phyloP scores from a whole-genome alignment of 2,888 invertebrate genomes.

The Cremastinae sp. region DNA sequence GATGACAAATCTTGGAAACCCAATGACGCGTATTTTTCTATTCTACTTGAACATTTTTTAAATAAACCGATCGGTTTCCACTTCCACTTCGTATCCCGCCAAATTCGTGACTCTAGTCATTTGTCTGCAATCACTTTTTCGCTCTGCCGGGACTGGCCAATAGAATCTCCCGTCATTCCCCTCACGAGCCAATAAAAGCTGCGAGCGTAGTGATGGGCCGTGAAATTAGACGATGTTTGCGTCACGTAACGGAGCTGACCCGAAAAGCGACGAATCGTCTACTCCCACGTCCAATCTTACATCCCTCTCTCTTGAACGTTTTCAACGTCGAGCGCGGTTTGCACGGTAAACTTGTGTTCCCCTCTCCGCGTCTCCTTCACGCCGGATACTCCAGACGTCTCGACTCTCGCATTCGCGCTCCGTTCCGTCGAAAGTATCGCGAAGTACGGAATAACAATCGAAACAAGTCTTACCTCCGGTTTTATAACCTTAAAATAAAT shows the following conservation, averaged over 20 bases:
- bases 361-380: background rate
- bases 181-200: background rate
- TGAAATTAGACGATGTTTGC: background rate
- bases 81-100: background rate
- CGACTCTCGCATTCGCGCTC: slow-evolving; percentile 52
- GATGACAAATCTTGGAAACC: no score
- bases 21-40: background rate
- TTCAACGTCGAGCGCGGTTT: slow-evolving; percentile 32
- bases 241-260: slow-evolving; percentile 15
- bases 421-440: slow-evolving; percentile 37
- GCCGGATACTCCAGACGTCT: slow-evolving; percentile 36
- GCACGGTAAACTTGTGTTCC: slow-evolving; percentile 9
- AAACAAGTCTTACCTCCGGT: slow-evolving; percentile 26
- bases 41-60: background rate
- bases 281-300: slow-evolving; percentile 5
- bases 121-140: background rate
- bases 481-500: slow-evolving; percentile 24
- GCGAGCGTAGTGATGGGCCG: background rate
- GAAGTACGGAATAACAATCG: slow-evolving; percentile 15
- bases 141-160: slow-evolving; percentile 2
- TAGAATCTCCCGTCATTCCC: background rate
- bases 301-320: slow-evolving; percentile 13
- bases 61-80: background rate
- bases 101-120: background rate
- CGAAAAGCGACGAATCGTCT: slow-evolving; percentile 1